phyloP scores from a whole-genome alignment of 2,888 invertebrate species.

The Habroteleia sp. region DNA sequence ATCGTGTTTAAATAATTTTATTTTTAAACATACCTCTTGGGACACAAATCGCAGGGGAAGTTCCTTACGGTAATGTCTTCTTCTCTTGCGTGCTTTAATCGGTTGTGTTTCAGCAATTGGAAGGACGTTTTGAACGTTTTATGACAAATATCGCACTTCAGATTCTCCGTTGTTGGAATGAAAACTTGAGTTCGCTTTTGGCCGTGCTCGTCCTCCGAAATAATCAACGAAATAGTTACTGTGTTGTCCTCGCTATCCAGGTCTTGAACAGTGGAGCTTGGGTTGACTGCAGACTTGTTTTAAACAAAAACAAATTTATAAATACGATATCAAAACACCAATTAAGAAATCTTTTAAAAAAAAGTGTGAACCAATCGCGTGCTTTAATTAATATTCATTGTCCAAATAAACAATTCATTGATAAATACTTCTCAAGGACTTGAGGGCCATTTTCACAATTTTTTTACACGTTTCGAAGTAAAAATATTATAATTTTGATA shows the following conservation, averaged over 20 bases:
- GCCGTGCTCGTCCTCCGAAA: conserved; percentile 81
- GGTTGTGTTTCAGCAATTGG: conserved; percentile 78
- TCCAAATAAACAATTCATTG: no score
- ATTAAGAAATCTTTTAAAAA: no score
- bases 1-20: no score
- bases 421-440: no score
- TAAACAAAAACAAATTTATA: conserved; percentile 7
- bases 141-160: conserved; percentile 82
- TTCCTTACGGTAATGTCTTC: conserved; percentile 79
- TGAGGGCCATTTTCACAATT: no score
- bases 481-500: no score
- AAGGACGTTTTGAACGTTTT: conserved; percentile 81
- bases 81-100: conserved; percentile 79
- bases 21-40: conserved; percentile 79
- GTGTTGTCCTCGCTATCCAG: conserved; percentile 79
- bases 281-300: conserved; percentile 66
- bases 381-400: no score
- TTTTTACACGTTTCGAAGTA: no score
- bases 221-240: conserved; percentile 80
- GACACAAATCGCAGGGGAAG: conserved; percentile 79
- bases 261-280: conserved; percentile 68
- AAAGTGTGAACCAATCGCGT: no score
- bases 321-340: no score
- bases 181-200: conserved; percentile 81
- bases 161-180: conserved; percentile 79